Percentiles rank a stretch among this genome's conserved stretches.
Evolutionary conservation across 1,140 invertebrate species (phyloP).

Genomic region (Tribolium madens): DNA sequence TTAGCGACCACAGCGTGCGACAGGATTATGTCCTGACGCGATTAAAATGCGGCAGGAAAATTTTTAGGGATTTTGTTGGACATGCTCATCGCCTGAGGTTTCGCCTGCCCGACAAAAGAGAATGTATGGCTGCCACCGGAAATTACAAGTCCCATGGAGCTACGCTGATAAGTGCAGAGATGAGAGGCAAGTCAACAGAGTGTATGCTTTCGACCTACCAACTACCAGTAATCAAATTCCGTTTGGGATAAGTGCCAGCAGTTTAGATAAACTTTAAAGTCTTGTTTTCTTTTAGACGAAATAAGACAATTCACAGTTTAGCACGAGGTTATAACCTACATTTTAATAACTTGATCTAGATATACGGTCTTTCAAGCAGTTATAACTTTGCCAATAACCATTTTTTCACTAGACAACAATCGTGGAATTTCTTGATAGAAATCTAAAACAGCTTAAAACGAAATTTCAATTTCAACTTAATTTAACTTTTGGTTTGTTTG

Average conservation of each 20-base stretch:
- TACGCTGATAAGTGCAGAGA: slow-evolving; percentile 43
- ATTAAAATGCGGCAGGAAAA: slow-evolving; percentile 27
- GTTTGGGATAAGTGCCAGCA: slow-evolving; percentile 42
- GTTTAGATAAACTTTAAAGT: slow-evolving; percentile 32
- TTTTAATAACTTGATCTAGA: neutral
- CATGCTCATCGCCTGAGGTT: slow-evolving; percentile 9
- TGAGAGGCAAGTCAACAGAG: slow-evolving; percentile 12
- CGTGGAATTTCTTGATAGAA: slow-evolving; percentile 3
- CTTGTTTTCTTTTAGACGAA: slow-evolving; percentile 3
- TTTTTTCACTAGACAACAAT: neutral
- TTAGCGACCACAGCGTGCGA: slow-evolving; percentile 31
- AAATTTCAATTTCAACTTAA: slow-evolving; percentile 35
- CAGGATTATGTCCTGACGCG: slow-evolving; percentile 29
- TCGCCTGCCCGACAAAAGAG: slow-evolving; percentile 39
- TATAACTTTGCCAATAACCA: neutral
- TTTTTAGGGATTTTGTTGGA: slow-evolving; percentile 32
- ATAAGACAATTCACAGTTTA: slow-evolving; percentile 24
- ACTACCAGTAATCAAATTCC: slow-evolving; percentile 42
- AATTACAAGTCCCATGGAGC: slow-evolving; percentile 48
- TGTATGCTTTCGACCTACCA: slow-evolving; percentile 38
- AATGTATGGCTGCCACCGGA: slow-evolving; percentile 47
- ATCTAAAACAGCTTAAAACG: neutral
- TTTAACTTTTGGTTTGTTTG: slow-evolving; percentile 19
- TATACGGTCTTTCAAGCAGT: neutral
- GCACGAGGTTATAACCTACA: neutral